Conservation (phyloP, 2,797 vertebrate genomes). For the Parotocinclus haroldoi region DNA sequence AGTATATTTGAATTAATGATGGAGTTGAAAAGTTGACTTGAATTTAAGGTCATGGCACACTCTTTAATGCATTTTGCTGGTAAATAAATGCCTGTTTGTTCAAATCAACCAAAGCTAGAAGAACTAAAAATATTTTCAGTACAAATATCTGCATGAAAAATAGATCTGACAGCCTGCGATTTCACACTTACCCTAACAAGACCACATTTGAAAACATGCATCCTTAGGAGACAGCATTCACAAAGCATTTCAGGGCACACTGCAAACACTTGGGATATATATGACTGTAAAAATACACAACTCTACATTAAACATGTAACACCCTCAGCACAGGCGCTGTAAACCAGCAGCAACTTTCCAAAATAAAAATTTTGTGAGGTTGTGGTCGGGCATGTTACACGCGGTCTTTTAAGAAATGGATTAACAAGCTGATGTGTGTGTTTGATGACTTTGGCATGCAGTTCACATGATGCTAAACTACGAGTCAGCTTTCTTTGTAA, state of each 20-base stretch:
- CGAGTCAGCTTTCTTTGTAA: too few relatives aligned
- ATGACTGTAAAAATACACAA: conserved; percentile 2
- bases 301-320: conserved; percentile 1
- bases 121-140: too few relatives aligned
- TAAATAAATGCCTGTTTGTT: too few relatives aligned
- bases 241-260: conserved; percentile 4
- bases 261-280: not conserved
- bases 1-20: too few relatives aligned
- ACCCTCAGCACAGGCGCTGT: not conserved
- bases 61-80: too few relatives aligned
- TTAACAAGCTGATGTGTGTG: not conserved
- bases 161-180: too few relatives aligned
- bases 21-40: too few relatives aligned
- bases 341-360: conserved; percentile 11
- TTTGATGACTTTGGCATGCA: not conserved
- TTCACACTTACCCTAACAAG: not conserved
- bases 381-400: not conserved
- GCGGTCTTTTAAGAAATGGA: not conserved
- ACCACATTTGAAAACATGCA: not conserved
- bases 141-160: too few relatives aligned
- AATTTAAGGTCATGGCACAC: too few relatives aligned
- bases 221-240: conserved; percentile 7
- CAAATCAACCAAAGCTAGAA: too few relatives aligned
- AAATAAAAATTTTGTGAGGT: conserved; percentile 15
- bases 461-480: too few relatives aligned